Evolutionary conservation across 2,888 invertebrate genomes (phyloP), one percentile per base, ranked within the genome.

Genomic region (Rugalucina vietnamica): DNA sequence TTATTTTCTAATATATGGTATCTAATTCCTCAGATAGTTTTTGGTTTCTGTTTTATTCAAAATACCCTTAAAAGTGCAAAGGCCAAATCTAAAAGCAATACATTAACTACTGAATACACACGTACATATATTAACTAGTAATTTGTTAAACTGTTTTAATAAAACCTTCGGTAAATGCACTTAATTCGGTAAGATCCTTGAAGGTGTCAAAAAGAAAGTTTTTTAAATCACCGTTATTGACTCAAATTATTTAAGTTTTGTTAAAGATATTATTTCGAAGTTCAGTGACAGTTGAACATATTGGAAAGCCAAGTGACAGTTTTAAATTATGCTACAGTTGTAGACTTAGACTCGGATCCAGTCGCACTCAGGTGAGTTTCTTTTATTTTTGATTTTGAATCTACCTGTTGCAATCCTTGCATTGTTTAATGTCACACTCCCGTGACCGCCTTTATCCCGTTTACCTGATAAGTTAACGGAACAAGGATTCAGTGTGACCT

Each of bases 141-240:
- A 65, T 65, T 65, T 65, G 34, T 65, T 34, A 60, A 32, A 29
- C 65, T 65, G 34, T 65, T 65, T 34, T 65, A 65, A 65, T 65
- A 65, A 65, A 65, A 65, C 65, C 34, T 32, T 65, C 34, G 21
- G 34, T 65, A 65, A 65, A 34, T 65, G 65, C 65, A 65, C 65
- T 65, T 65, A 65, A 65, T 65, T 65, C 65, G 34, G 34, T 65
- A 29, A 65, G 65, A 65, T 65, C 18, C 34, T 65, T 21, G 32
- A 34, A 65, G 65, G 65, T 65, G 65, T 65, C 65, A 65, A 65
- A 34, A 34, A 32, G 34, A 65, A 65, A 34, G n/a, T n/a, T n/a
- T 3, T 32, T 65, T 5, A 65, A 65, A 8, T 65, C 32, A 34
- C 34, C 34, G 34, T 24, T 65, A 18, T 65, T 65, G 65, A 65